Evolutionary conservation across 1,140 invertebrate genomes (phyloP).

Genomic region (silkworm (Bombyx mori)): DNA sequence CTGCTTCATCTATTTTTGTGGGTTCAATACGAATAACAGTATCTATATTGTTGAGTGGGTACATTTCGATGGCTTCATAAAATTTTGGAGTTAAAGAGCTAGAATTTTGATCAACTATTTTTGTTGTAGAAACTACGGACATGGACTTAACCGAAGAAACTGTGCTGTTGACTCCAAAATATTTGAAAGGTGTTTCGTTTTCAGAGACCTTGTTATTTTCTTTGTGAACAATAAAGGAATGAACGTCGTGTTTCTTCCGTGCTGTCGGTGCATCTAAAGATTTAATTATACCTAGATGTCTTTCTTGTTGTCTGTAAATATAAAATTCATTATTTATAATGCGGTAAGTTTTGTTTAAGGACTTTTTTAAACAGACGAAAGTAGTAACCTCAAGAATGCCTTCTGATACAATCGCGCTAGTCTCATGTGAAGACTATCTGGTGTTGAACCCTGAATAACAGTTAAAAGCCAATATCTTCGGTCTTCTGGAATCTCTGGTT

Average conservation of each 20-base stretch:
- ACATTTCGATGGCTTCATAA: slow-evolving; percentile 19
- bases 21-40: slow-evolving; percentile 27
- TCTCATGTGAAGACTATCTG: slow-evolving; percentile 72
- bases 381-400: slow-evolving; percentile 71
- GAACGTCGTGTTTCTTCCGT: slow-evolving; percentile 62
- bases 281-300: slow-evolving; percentile 76
- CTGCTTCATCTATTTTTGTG: slow-evolving; percentile 37
- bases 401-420: slow-evolving; percentile 76
- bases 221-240: slow-evolving; percentile 56
- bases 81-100: slow-evolving; percentile 1
- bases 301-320: slow-evolving; percentile 77
- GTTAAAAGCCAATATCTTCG: slow-evolving; percentile 85
- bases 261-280: slow-evolving; percentile 52
- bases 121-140: too few relatives aligned
- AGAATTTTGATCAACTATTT: too few relatives aligned
- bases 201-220: slow-evolving; percentile 25
- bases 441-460: slow-evolving; percentile 73
- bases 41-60: slow-evolving; percentile 24
- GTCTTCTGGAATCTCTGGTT: slow-evolving; percentile 66
- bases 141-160: not conserved
- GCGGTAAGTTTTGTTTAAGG: not conserved
- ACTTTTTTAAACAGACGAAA: not conserved
- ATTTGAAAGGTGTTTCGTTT: slow-evolving; percentile 25
- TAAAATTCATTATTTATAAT: not conserved
- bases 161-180: slow-evolving; percentile 34